These are phyloP conservation scores for Leucophenga varia DNA, from an alignment of 1,140 invertebrate genomes.

Conservation along the genomic window DNA sequence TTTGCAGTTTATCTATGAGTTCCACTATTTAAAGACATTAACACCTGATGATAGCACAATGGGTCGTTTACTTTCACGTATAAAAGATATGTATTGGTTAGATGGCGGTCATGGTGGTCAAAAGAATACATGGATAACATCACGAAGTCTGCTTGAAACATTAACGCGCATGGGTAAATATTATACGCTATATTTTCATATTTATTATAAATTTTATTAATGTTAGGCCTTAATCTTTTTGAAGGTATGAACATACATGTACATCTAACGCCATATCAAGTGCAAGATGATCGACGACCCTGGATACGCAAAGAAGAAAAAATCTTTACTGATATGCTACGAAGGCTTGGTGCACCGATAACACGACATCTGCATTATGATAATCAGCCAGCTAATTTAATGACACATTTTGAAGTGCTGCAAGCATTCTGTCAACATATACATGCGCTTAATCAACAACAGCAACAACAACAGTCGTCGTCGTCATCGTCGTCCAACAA, in stretches of 20 bases:
- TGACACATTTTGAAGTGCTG: conserved; percentile 72
- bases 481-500: conserved; percentile 13
- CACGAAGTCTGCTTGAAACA: conserved; percentile 68
- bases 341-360: conserved; percentile 65
- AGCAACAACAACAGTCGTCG: conserved; percentile 28
- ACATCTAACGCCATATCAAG: conserved; percentile 84
- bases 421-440: conserved; percentile 59
- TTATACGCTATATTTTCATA: neutral
- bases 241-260: conserved; percentile 66
- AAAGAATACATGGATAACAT: conserved; percentile 83
- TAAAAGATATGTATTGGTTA: conserved; percentile 79
- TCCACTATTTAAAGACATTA: conserved; percentile 69
- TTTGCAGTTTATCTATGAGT: conserved; percentile 72
- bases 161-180: conserved; percentile 64
- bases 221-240: conserved; percentile 1
- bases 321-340: conserved; percentile 69
- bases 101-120: conserved; percentile 83
- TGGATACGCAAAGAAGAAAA: conserved; percentile 84
- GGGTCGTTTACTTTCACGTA: conserved; percentile 63
- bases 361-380: conserved; percentile 68
- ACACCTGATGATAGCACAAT: conserved; percentile 64
- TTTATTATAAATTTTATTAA: neutral
- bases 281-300: conserved; percentile 69
- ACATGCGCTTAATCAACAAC: conserved; percentile 45
- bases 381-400: conserved; percentile 62